phyloP scores from a whole-genome alignment of 23 tunicate genomes.

The Halocynthia roretzi region DNA sequence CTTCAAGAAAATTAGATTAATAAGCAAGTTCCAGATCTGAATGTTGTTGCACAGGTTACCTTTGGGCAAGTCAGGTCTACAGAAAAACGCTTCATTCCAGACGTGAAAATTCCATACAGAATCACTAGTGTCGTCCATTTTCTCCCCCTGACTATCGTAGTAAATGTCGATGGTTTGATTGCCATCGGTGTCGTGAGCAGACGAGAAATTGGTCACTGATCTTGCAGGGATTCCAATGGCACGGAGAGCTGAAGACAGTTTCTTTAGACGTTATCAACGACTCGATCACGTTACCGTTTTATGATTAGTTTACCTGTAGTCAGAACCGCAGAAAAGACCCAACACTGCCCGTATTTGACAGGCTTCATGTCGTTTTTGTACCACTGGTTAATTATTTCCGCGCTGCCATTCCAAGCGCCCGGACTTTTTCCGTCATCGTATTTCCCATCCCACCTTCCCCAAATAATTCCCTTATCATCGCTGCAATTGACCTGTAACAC shows the following conservation, averaged over 20 bases:
- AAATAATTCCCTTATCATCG: constrained; percentile 61
- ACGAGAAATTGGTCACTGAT: constrained; percentile 69
- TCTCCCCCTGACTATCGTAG: constrained; percentile 39
- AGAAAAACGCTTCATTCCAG: constrained; percentile 86
- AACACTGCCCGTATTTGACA: constrained; percentile 94
- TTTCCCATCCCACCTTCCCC: constrained; percentile 74
- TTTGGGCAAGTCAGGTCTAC: constrained; percentile 57
- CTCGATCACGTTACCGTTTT: no score
- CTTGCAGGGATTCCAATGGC: constrained; percentile 91
- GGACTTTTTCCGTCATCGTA: constrained; percentile 65
- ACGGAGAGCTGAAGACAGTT: constrained; percentile 31
- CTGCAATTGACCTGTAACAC: constrained; percentile 45
- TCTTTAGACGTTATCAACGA: not conserved
- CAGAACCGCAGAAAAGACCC: constrained; percentile 91
- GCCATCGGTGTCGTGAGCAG: constrained; percentile 88
- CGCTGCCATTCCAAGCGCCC: constrained; percentile 69
- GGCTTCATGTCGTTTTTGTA: constrained; percentile 24
- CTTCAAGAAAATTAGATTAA: constrained; percentile 16
- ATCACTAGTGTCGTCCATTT: constrained; percentile 31
- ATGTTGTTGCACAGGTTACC: constrained; percentile 9
- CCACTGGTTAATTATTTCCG: constrained; percentile 61
- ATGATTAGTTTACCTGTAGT: constrained; percentile 48
- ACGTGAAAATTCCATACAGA: constrained; percentile 98
- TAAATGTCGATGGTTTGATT: constrained; percentile 82
- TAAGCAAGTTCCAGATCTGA: no score